These are phyloP conservation scores for Lepidotrigona ventralis DNA, from an alignment of 1,140 invertebrate species.

Conservation along the genomic window DNA sequence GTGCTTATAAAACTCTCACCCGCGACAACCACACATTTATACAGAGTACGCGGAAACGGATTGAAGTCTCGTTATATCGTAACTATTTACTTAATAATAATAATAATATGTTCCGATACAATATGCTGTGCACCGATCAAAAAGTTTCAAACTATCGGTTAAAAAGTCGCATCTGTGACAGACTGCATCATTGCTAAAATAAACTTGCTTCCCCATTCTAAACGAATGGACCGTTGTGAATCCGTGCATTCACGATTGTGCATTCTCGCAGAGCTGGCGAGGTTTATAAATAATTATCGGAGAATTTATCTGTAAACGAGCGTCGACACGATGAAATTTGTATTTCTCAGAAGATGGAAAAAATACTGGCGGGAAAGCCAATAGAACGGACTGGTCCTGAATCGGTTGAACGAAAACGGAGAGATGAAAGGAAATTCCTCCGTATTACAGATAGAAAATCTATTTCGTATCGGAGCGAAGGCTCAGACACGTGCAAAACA, in stretches of 20 bases:
- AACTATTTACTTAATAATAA: too few relatives aligned
- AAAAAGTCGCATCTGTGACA: not conserved
- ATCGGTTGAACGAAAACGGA: not conserved
- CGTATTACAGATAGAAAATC: not conserved
- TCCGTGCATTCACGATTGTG: not conserved
- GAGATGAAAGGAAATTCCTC: not conserved
- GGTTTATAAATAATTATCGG: not conserved
- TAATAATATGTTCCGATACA: too few relatives aligned
- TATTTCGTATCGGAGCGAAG: not conserved
- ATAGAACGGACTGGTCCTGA: not conserved
- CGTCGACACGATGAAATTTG: not conserved
- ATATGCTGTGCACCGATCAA: not conserved
- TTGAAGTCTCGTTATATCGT: not conserved
- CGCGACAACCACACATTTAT: too few relatives aligned
- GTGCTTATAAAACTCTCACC: too few relatives aligned
- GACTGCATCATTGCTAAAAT: not conserved
- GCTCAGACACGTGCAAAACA: not conserved
- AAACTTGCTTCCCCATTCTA: not conserved
- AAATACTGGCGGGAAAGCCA: not conserved
- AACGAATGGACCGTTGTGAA: not conserved
- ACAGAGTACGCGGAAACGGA: not conserved
- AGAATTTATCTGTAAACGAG: too few relatives aligned
- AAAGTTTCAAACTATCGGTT: not conserved
- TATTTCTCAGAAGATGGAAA: not conserved
- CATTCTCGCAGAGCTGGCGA: not conserved